phyloP scores from a whole-genome alignment of 2,888 invertebrate genomes.

The Caenorhabditis becei region DNA sequence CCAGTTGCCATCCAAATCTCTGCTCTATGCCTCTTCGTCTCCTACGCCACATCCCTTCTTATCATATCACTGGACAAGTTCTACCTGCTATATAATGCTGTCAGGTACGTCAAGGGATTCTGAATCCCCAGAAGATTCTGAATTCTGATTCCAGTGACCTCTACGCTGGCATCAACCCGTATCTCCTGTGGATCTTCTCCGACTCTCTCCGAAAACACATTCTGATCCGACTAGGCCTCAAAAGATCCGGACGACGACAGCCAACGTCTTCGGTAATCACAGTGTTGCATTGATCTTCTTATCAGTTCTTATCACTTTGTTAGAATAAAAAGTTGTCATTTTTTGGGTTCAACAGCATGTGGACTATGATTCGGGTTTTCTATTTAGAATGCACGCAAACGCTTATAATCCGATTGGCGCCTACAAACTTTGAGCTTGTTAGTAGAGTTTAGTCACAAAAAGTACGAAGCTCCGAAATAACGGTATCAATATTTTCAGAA shows the following conservation, averaged over 20 bases:
- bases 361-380: too few species aligned
- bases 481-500: too few species aligned
- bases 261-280: slow-evolving; percentile 36
- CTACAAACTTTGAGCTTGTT: too few species aligned
- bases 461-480: too few species aligned
- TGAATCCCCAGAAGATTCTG: not conserved
- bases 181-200: slow-evolving; percentile 61
- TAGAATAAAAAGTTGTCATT: too few species aligned
- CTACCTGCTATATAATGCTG: slow-evolving; percentile 49
- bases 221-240: slow-evolving; percentile 30
- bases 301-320: not conserved
- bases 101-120: slow-evolving; percentile 20
- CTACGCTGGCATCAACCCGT: slow-evolving; percentile 61
- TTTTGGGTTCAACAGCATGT: too few species aligned
- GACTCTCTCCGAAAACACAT: slow-evolving; percentile 58
- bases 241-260: slow-evolving; percentile 7
- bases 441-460: too few species aligned
- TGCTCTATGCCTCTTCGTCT: slow-evolving; percentile 44
- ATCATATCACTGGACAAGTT: slow-evolving; percentile 56
- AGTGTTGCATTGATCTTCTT: not conserved
- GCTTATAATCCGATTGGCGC: too few species aligned
- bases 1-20: slow-evolving; percentile 58
- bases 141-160: slow-evolving; percentile 48
- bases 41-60: slow-evolving; percentile 31
- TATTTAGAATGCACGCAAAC: too few species aligned